Evolutionary conservation across 2,888 invertebrate species (phyloP).

Genomic region (Lycia hirtaria): DNA sequence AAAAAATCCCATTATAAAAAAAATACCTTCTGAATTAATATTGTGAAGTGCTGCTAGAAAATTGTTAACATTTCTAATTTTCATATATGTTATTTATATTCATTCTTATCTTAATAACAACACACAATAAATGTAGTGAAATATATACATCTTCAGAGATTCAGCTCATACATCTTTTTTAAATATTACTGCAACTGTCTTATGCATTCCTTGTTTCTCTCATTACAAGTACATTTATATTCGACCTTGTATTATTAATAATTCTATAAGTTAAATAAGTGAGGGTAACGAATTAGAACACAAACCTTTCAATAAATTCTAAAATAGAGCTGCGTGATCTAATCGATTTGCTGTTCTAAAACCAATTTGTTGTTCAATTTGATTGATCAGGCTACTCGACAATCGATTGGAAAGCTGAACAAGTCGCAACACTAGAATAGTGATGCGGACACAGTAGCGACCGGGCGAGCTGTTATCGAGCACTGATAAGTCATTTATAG

Average conservation of each 20-base stretch:
- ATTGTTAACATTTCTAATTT: too few species aligned
- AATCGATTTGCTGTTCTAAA: slow-evolving; percentile 41
- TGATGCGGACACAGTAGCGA: slow-evolving; percentile 31
- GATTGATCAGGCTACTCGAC: slow-evolving; percentile 37
- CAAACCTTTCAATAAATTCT: slow-evolving; percentile 25
- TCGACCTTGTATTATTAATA: neutral
- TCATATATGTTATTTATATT: too few species aligned
- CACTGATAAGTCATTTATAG: slow-evolving; percentile 63
- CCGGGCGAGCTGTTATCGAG: slow-evolving; percentile 55
- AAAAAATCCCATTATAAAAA: too few species aligned
- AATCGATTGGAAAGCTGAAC: slow-evolving; percentile 16
- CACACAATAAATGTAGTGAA: too few species aligned
- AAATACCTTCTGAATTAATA: too few species aligned
- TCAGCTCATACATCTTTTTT: too few species aligned
- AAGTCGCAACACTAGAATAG: slow-evolving; percentile 34
- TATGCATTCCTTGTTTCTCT: too few species aligned
- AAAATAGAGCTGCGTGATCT: slow-evolving; percentile 35
- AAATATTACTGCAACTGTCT: too few species aligned
- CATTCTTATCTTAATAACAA: too few species aligned
- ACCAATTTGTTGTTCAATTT: slow-evolving; percentile 43
- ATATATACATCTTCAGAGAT: too few species aligned
- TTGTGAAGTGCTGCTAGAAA: too few species aligned
- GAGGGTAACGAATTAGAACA: neutral
- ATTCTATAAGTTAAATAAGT: neutral
- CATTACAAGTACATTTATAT: neutral